Conservation (phyloP, 2,113 vertebrate species). For the Neomonachus schauinslandi region DNA sequence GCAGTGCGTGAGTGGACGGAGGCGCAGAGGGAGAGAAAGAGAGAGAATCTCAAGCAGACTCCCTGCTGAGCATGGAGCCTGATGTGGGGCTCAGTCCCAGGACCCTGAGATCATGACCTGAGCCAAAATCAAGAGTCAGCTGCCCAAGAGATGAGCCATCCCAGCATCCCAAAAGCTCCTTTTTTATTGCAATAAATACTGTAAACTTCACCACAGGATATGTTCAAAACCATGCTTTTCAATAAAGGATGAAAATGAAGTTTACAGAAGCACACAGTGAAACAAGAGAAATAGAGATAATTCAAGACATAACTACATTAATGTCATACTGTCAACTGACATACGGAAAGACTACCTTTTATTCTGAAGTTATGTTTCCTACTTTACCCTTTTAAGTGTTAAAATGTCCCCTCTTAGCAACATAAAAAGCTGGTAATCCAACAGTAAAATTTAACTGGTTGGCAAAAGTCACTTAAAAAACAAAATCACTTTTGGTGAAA, state of each 20-base stretch:
- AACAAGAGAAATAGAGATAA: background rate
- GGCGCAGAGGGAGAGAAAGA: background rate
- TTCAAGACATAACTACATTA: background rate
- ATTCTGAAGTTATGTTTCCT: background rate
- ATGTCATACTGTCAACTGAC: background rate
- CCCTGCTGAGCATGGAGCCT: background rate
- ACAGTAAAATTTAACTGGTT: background rate
- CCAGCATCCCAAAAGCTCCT: background rate
- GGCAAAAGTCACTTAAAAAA: slow-evolving; percentile 6
- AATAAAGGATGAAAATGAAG: slow-evolving; percentile 58
- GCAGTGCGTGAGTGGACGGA: background rate
- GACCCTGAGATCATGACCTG: background rate
- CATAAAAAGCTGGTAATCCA: background rate
- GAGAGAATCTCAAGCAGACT: background rate
- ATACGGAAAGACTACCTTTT: background rate
- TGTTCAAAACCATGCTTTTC: slow-evolving; percentile 29
- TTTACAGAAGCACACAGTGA: background rate
- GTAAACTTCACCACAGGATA: slow-evolving; percentile 11
- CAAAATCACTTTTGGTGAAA: slow-evolving; percentile 38
- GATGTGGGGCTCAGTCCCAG: background rate
- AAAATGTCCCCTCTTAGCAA: background rate
- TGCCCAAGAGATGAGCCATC: background rate
- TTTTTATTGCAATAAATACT: background rate
- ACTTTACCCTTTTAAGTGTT: background rate
- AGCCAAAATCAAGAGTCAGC: background rate